Evolutionary conservation across 2,888 invertebrate genomes (phyloP), one percentile per base, ranked within the genome.

Genomic region (Mesodorylaimus sp.): DNA sequence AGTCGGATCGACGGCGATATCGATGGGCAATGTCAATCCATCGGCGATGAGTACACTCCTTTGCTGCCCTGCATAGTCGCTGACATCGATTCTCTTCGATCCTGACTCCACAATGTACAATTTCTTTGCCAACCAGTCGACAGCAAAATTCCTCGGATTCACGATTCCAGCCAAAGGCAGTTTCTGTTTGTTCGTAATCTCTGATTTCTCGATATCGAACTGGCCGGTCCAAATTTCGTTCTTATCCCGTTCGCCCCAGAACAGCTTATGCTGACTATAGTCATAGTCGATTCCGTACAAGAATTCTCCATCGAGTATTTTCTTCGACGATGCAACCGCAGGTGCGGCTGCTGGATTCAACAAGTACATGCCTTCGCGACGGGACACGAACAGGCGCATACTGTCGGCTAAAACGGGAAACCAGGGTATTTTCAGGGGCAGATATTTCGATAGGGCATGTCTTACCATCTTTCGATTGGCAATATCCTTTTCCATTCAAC

Each of bases 61-160:
- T 73, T 79, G 80, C 49, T 80, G 75, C 0, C 83, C 85, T 58
- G 80, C 80, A 57, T 89, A 71, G 66, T 88, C 87, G 64, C 89
- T 85, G 1, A 95, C 81, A 65, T 91, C 91, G 51, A 97, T 80
- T 72, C 86, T 87, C 67, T 88, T 85, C 0, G 88, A 88, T 24
- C 87, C 76, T 23, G 82, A 78, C 68, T 95, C 93, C 0, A 86
- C 86, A 23, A 91, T 84, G 70, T 93, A 95, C 7, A 97, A 74
- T 67, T 91, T 93, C 67, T 88, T 83, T 0, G 88, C 88, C 41
- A 95, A 79, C 88, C 93, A 97, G 71, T 95, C 95, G 19, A 93
- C 82, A 7, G 95, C 91, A 46, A 95, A 45, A 42, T 61, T 62
- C 2, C 65, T 55, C 23, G 66, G 65, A 48, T 62, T 65, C 45